Base-by-base conservation (phyloP, 92 coral and sea anemone genomes). In the Porites divaricata region DNA sequence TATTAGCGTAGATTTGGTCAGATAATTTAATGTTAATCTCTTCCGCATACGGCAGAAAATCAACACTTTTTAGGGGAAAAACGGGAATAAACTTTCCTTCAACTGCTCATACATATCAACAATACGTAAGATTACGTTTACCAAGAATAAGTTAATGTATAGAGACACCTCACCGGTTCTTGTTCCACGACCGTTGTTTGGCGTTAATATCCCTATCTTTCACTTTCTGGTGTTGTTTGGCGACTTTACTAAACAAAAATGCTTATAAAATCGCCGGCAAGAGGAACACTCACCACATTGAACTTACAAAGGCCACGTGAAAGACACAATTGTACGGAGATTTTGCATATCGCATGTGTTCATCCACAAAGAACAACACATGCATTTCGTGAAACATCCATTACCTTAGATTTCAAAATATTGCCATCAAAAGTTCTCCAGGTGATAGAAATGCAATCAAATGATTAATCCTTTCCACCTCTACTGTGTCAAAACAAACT, bases 281-380 rank as follows among this genome's bases (percentile, higher is more conserved):
- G 45, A 69, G 57, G 76, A 58, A 57, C 76, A 69, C 62, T 61
- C 23, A 63, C 63, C 61, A 41, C 63, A 24, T 63, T 73, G 67
- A 62, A 15, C 86, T 61, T 51, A 62, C 86, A 82, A 82, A 59
- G 53, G 79, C 86, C 86, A 82, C 79, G 86, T 82, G 86, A 82
- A 82, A 45, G 57, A 61, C 68, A 21, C 79, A 61, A 72, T 72
- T 72, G 72, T 51, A 22, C 25, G 63, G 86, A 82, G 79, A 63
- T 72, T 82, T 82, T 82, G 86, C 68, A 82, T 73, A 82, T 41
- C 72, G 79, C 86, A 72, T 73, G 86, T 82, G 86, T 82, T 82
- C 28, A 67, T 80, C 84, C 35, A 56, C 85, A 68, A 80, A 80
- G 85, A 41, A 45, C 19, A 70, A 80, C 85, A 80, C 76, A 80